Conservation (phyloP, 2,888 invertebrate genomes). For the Diarsia dahlii region DNA sequence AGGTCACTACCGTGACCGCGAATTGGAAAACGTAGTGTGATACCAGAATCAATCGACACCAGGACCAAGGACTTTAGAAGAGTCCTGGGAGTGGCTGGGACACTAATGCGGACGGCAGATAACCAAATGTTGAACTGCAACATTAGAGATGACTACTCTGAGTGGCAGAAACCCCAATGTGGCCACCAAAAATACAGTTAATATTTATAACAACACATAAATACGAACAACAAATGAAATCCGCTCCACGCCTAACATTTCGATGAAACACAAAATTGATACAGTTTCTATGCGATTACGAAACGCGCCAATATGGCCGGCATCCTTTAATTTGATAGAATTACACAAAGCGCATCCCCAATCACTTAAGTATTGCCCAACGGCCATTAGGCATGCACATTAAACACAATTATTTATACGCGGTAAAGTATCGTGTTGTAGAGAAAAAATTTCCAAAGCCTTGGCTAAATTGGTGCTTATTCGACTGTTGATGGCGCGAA, state of each 20-base stretch:
- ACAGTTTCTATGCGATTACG: conserved; percentile 51
- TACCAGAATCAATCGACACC: too few species aligned
- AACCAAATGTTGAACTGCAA: too few species aligned
- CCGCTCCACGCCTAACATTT: conserved; percentile 11
- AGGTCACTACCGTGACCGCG: too few species aligned
- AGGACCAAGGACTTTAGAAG: too few species aligned
- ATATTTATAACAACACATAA: not conserved
- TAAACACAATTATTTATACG: conserved; percentile 48
- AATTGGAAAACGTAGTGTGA: too few species aligned
- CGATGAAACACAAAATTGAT: conserved; percentile 45
- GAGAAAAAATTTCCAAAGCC: conserved; percentile 46
- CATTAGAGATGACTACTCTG: too few species aligned
- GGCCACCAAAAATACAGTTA: too few species aligned
- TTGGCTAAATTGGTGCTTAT: conserved; percentile 24
- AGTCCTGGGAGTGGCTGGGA: too few species aligned
- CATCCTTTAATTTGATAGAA: conserved; percentile 60
- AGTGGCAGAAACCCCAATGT: too few species aligned
- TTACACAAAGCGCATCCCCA: conserved; percentile 51
- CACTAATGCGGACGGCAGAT: too few species aligned
- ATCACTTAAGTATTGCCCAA: conserved; percentile 54
- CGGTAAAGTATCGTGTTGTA: conserved; percentile 2
- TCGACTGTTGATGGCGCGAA: conserved; percentile 10
- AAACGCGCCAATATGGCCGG: conserved; percentile 46
- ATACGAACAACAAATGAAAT: conserved; percentile 18
- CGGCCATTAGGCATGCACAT: conserved; percentile 53